These are phyloP conservation scores for Pithys albifrons DNA, from an alignment of 2,113 vertebrate species.

Conservation along the genomic window DNA sequence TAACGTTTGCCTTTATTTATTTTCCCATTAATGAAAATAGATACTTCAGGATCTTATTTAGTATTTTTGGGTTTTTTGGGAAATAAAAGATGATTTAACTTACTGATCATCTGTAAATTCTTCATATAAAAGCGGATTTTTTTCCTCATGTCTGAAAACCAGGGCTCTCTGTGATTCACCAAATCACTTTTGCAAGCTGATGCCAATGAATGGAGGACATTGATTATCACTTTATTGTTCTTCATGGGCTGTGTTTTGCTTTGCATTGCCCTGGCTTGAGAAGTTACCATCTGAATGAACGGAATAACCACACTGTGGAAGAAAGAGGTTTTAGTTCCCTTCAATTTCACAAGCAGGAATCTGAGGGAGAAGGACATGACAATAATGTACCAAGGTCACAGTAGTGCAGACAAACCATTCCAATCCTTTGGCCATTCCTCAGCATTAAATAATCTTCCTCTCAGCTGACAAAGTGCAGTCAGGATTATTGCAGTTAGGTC, in stretches of 20 bases:
- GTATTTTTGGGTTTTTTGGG: not conserved
- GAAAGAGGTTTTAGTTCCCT: not conserved
- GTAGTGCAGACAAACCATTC: not conserved
- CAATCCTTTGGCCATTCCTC: not conserved
- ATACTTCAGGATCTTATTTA: not conserved
- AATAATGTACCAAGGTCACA: not conserved
- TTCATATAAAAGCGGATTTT: not conserved
- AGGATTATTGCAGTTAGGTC: not conserved
- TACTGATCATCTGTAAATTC: not conserved
- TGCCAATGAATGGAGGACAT: not conserved
- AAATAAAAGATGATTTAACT: not conserved
- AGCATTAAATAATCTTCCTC: not conserved
- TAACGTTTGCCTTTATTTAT: not conserved
- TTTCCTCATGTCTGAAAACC: not conserved
- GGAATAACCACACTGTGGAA: not conserved
- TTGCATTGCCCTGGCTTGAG: not conserved
- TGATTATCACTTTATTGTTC: not conserved
- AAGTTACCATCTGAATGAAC: not conserved
- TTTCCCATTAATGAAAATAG: not conserved
- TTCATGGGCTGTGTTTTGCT: not conserved
- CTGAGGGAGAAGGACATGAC: not conserved
- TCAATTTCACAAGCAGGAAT: not conserved
- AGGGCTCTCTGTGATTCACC: not conserved
- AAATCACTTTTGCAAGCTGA: not conserved
- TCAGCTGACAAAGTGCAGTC: not conserved